These are phyloP conservation scores for Tiaroga cobitis DNA, from an alignment of 2,797 vertebrate genomes.

Conservation along the genomic window DNA sequence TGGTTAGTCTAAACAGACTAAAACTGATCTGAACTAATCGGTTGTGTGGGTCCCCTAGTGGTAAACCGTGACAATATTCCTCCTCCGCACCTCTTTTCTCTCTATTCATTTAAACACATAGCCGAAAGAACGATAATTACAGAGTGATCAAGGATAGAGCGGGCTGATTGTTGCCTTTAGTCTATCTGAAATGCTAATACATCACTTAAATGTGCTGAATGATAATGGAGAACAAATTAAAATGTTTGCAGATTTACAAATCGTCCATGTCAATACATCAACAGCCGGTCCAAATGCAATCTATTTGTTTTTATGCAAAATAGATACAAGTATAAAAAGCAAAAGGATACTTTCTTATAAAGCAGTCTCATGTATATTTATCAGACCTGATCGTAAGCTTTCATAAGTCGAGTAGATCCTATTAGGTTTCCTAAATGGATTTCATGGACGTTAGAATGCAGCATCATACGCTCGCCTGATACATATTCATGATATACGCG, in stretches of 20 bases:
- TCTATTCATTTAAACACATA: constrained; percentile 59
- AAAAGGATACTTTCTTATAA: constrained; percentile 32
- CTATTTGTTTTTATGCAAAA: constrained; percentile 25
- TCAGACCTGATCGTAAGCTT: constrained; percentile 66
- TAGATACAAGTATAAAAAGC: constrained; percentile 25
- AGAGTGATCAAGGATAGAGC: constrained; percentile 67
- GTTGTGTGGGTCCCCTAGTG: constrained; percentile 63
- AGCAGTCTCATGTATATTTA: constrained; percentile 62
- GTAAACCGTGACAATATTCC: constrained; percentile 52
- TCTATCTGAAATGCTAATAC: constrained; percentile 69
- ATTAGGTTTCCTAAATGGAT: constrained; percentile 80
- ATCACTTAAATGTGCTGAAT: constrained; percentile 64
- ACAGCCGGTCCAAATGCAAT: constrained; percentile 32
- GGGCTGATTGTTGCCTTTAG: constrained; percentile 67
- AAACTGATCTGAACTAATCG: constrained; percentile 27
- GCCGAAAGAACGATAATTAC: constrained; percentile 66
- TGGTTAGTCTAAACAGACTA: background rate
- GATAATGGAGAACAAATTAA: constrained; percentile 63
- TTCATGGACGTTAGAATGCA: constrained; percentile 78
- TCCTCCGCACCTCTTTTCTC: constrained; percentile 56
- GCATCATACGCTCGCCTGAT: constrained; percentile 71
- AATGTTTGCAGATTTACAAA: constrained; percentile 64
- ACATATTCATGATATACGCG: constrained; percentile 75
- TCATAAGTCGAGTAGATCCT: constrained; percentile 76
- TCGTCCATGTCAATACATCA: constrained; percentile 50